A percentile compares a stretch with the other conserved stretches of the same genome.
Evolutionary conservation across 2,888 invertebrate species (phyloP).

Genomic region (Tenodera sinensis): DNA sequence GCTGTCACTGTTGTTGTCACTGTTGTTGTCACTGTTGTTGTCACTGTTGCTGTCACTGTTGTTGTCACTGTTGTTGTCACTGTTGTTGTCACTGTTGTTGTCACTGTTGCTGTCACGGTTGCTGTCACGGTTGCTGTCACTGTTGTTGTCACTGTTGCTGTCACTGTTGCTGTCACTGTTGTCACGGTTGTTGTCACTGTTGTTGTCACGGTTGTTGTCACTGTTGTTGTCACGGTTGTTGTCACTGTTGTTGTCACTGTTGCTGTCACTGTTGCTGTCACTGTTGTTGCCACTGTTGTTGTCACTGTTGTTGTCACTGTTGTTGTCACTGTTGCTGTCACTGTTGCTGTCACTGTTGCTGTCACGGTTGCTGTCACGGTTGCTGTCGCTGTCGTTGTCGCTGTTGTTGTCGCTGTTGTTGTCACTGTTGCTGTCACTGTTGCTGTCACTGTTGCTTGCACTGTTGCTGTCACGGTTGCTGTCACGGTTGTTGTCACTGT

Average conservation of each 20-base stretch:
- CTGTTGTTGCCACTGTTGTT: background rate
- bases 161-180: no score
- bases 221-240: no score
- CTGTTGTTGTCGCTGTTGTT: conserved; percentile 5
- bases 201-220: no score
- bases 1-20: conserved; percentile 3
- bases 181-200: no score
- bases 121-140: conserved; percentile 5
- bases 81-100: conserved; percentile 2
- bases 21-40: background rate
- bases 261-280: background rate
- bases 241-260: background rate
- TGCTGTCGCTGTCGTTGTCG: conserved; percentile 4
- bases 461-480: no score
- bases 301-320: background rate
- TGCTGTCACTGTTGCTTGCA: no score
- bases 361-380: conserved; percentile 4
- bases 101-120: conserved; percentile 6
- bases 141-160: background rate
- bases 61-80: background rate
- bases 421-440: conserved; percentile 15
- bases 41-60: background rate
- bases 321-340: background rate
- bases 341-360: background rate
- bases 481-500: no score